phyloP scores from a whole-genome alignment of 2,888 invertebrate species.

The Andrena marginata region DNA sequence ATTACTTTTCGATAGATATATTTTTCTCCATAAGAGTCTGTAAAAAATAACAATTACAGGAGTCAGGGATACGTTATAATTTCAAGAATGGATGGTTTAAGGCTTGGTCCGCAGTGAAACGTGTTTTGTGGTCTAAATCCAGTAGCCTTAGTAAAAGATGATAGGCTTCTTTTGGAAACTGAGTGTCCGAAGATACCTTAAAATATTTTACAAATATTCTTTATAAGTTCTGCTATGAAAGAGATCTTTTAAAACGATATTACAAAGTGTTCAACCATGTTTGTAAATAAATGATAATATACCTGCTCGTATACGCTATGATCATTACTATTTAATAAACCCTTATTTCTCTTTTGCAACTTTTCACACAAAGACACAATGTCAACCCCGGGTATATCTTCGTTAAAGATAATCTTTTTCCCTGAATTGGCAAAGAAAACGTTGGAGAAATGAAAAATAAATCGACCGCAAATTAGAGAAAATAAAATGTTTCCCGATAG shows the following conservation, averaged over 20 bases:
- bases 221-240: slow-evolving; percentile 12
- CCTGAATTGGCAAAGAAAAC: slow-evolving; percentile 79
- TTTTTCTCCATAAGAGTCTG: background rate
- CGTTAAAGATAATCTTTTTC: slow-evolving; percentile 86
- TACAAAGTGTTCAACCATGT: slow-evolving; percentile 8
- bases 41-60: slow-evolving; percentile 13
- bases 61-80: slow-evolving; percentile 31
- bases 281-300: slow-evolving; percentile 65
- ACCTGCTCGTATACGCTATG: slow-evolving; percentile 73
- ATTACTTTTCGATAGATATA: slow-evolving; percentile 26
- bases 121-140: slow-evolving; percentile 91
- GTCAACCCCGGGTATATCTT: slow-evolving; percentile 86
- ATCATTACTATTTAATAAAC: slow-evolving; percentile 51
- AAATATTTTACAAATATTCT: slow-evolving; percentile 61
- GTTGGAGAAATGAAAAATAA: slow-evolving; percentile 49
- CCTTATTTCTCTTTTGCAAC: slow-evolving; percentile 77
- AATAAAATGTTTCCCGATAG: slow-evolving; percentile 7
- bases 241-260: background rate
- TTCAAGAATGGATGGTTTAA: slow-evolving; percentile 91
- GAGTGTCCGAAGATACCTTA: slow-evolving; percentile 73
- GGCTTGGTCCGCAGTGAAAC: slow-evolving; percentile 91
- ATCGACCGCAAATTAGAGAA: slow-evolving; percentile 17
- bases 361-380: slow-evolving; percentile 80
- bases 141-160: slow-evolving; percentile 90
- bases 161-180: slow-evolving; percentile 91